Evolutionary conservation across 30 jellyfish, hydroid and myxozoan genomes (phyloP).

Genomic region (Aurelia aurita complex sp. Pacific): DNA sequence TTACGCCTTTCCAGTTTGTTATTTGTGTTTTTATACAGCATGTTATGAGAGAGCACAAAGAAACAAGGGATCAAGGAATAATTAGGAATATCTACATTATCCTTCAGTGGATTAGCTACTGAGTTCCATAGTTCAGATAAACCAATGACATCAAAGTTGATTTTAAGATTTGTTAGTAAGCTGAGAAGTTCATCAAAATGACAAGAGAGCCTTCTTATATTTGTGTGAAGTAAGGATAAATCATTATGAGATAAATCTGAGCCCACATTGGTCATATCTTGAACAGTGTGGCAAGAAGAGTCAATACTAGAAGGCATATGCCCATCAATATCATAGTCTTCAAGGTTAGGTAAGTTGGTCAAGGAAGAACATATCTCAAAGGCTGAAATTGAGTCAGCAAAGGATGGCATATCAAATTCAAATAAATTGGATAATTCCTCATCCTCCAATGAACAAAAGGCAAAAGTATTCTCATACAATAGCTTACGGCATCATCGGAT

Average conservation of each 20-base stretch:
- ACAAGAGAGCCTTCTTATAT: conserved; percentile 22
- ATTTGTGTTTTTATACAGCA: too few relatives aligned
- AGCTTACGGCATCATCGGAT: not conserved
- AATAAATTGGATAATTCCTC: conserved; percentile 8
- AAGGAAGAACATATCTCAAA: not conserved
- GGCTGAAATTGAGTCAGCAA: conserved; percentile 9
- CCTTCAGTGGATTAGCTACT: not conserved
- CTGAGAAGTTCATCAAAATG: not conserved
- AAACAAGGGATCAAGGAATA: too few relatives aligned
- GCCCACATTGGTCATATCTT: not conserved
- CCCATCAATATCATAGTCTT: conserved; percentile 34
- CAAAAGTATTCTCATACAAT: not conserved
- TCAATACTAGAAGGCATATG: conserved; percentile 11
- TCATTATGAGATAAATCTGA: not conserved
- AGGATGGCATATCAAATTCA: conserved; percentile 11
- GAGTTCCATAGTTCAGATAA: conserved; percentile 42
- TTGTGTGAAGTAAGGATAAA: conserved; percentile 22
- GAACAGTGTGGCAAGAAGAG: not conserved
- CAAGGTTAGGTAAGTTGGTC: conserved; percentile 1
- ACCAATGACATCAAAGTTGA: conserved; percentile 27
- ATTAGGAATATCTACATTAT: conserved; percentile 26
- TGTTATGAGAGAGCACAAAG: too few relatives aligned
- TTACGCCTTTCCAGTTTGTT: too few relatives aligned
- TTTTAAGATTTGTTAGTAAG: not conserved
- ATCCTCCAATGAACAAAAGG: not conserved